A percentile compares a stretch with the other conserved stretches of the same genome.
These are phyloP conservation scores for Hydrophis major DNA, from an alignment of 2,797 vertebrate genomes.

Conservation along the genomic window DNA sequence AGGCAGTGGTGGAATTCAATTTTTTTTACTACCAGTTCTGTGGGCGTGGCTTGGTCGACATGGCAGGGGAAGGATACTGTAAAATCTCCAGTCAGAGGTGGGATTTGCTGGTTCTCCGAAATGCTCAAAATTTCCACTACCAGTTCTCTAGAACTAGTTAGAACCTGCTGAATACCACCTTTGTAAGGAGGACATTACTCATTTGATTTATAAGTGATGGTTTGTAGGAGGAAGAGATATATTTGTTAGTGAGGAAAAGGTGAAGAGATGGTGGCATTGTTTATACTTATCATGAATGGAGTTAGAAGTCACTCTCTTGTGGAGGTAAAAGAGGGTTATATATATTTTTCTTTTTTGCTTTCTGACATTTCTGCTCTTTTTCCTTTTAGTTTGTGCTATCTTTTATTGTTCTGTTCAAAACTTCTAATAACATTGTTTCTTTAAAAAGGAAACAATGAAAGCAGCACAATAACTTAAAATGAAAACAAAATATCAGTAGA, in stretches of 20 bases:
- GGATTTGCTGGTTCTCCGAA: too few relatives aligned
- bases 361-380: background rate
- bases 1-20: too few relatives aligned
- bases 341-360: background rate
- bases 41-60: too few relatives aligned
- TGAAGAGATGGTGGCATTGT: background rate
- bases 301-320: background rate
- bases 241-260: background rate
- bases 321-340: background rate
- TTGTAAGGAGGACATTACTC: background rate
- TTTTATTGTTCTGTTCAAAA: background rate
- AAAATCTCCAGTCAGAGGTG: too few relatives aligned
- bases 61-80: too few relatives aligned
- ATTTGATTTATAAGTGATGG: background rate
- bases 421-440: background rate
- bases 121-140: too few relatives aligned
- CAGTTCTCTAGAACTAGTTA: too few relatives aligned
- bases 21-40: too few relatives aligned
- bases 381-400: background rate
- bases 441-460: background rate
- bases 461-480: background rate
- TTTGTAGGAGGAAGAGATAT: background rate
- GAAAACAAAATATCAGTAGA: background rate
- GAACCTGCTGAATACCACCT: too few relatives aligned
- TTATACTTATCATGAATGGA: background rate